Evolutionary conservation across 2,797 vertebrate genomes (phyloP), one percentile per base, ranked within the genome.

Genomic region (Gambelia wislizenii): DNA sequence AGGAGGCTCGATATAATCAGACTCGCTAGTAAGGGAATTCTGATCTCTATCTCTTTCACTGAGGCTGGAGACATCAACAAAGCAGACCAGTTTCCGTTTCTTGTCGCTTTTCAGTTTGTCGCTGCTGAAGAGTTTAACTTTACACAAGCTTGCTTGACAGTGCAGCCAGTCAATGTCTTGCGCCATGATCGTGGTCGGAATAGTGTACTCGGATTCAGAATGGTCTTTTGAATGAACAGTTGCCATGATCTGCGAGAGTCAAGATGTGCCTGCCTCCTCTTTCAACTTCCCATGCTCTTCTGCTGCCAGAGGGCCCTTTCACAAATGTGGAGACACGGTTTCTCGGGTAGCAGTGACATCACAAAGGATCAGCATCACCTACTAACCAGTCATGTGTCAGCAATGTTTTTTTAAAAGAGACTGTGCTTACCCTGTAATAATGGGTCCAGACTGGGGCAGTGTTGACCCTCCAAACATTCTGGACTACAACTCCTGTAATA

Each of bases 121-220:
- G 0, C 42, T 47, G 54, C 61, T 82, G 6, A 82, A 89, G 27
- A 89, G 70, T 30, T 54, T 82, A 12, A 86, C 89, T 86, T 86
- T 86, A 18, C 84, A 89, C 18, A 86, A 67, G 18, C 56, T 61
- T 16, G 89, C 84, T 0, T 20, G 89, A 61, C 78, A 82, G 59
- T 89, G 56, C n/a, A 86, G 20, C 84, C 89, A 89, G 70, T 89
- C 84, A n/a, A 86, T 76, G 22, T 86, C 89, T 42, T 61, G 20
- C 25, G 47, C 16, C 84, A 69, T 76, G 20, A 25, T 44, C 1
- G 56, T 80, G 2, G 69, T 27, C 1, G 39, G 83, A 22, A 79
- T n/a, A 20, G 4, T 6, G 4, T 20, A 67, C 3, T 86, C 36
- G 1, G 70, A 18, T 1, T 82, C 59, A n/a, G 69, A 52, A 59